Conservation (phyloP, 2,113 vertebrate genomes). For the Promerops cafer region DNA sequence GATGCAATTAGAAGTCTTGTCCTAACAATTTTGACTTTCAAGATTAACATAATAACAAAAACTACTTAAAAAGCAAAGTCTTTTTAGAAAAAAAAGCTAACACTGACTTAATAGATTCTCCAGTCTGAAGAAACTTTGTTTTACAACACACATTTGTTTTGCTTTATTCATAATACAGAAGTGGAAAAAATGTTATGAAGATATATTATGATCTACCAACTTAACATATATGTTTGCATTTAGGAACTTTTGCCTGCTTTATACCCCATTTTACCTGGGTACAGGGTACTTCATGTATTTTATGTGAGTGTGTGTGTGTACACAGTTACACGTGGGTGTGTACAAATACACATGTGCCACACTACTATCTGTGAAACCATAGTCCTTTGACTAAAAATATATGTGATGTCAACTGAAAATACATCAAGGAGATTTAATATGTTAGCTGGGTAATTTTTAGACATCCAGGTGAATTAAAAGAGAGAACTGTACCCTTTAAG, state of each 20-base stretch:
- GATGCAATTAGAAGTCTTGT: background rate
- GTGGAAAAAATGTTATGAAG: background rate
- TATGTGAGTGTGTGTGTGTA: background rate
- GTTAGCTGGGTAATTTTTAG: background rate
- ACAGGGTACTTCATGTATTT: background rate
- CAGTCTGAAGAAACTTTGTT: background rate
- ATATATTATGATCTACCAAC: background rate
- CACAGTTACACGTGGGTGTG: background rate
- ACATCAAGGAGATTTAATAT: background rate
- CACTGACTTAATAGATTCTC: background rate
- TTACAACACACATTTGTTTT: background rate
- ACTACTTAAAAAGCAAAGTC: background rate
- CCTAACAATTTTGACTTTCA: background rate
- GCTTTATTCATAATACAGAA: background rate
- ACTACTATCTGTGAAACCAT: background rate
- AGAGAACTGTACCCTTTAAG: background rate
- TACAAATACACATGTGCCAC: background rate
- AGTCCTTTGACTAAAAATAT: background rate
- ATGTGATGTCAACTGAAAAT: background rate
- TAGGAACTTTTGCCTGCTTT: background rate
- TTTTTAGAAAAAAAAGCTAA: background rate
- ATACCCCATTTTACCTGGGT: background rate
- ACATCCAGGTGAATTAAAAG: background rate
- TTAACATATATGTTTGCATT: background rate
- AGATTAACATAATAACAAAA: background rate